These are phyloP conservation scores for Cheirogaleus major DNA, from an alignment of 2,797 vertebrate species.

Conservation along the genomic window DNA sequence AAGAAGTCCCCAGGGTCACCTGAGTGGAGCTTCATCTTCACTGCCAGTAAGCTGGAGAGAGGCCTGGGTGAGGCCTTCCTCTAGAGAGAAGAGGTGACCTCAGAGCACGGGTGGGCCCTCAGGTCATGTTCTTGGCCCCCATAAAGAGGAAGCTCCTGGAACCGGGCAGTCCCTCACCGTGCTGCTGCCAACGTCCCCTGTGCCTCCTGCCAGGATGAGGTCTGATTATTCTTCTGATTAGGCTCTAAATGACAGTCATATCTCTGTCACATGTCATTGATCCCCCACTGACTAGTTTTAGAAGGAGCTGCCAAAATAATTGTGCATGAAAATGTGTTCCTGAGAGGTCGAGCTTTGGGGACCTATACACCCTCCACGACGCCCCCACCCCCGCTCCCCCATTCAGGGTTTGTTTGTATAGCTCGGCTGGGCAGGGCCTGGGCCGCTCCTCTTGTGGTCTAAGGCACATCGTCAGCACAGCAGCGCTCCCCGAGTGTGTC, in stretches of 20 bases:
- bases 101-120: not conserved
- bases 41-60: not conserved
- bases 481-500: no score
- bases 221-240: conserved; percentile 62
- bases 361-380: not conserved
- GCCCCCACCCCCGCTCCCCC: no score
- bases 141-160: not conserved
- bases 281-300: conserved; percentile 43
- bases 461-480: not conserved
- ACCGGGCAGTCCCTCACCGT: not conserved
- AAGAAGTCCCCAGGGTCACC: not conserved
- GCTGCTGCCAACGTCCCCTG: not conserved
- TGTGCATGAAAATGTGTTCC: conserved; percentile 18
- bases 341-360: not conserved
- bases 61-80: not conserved
- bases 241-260: conserved; percentile 54
- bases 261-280: conserved; percentile 49
- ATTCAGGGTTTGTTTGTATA: not conserved
- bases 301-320: conserved; percentile 40
- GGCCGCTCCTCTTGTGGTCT: not conserved
- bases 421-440: not conserved
- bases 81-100: not conserved
- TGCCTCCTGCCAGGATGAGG: not conserved
- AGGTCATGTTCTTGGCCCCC: not conserved
- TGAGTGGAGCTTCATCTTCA: not conserved